A percentile compares a stretch with the other conserved stretches of the same genome.
These are phyloP conservation scores for Panagrolaimus sp. DNA, from an alignment of 1,140 invertebrate species.

Conservation along the genomic window DNA sequence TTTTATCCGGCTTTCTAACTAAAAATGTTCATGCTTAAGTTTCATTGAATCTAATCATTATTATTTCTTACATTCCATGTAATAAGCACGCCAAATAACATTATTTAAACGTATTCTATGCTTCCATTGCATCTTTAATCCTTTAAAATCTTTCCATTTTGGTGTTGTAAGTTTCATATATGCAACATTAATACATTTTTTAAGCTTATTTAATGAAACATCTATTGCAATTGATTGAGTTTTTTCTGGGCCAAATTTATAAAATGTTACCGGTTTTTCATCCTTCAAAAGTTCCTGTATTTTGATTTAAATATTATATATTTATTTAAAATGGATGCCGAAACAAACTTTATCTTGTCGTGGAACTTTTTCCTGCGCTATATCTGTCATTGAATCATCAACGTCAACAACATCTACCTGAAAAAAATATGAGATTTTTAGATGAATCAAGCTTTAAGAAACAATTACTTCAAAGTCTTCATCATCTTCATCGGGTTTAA, in stretches of 20 bases:
- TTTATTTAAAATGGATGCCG: conserved; percentile 3
- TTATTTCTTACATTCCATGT: conserved; percentile 88
- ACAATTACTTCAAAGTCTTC: conserved; percentile 52
- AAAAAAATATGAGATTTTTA: conserved; percentile 15
- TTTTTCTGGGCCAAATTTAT: conserved; percentile 56
- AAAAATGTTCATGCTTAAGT: conserved; percentile 15
- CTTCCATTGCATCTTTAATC: conserved; percentile 88
- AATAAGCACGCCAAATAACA: conserved; percentile 99
- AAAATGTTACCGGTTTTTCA: conserved; percentile 58
- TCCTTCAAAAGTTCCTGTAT: conserved; percentile 31
- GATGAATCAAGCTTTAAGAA: conserved; percentile 1
- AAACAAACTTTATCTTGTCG: conserved; percentile 22
- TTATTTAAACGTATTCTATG: conserved; percentile 98
- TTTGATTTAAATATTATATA: neutral
- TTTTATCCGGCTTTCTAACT: conserved; percentile 48
- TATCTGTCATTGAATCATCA: conserved; percentile 23
- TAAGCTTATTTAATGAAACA: conserved; percentile 56
- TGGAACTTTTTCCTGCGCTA: conserved; percentile 20
- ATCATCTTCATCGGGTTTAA: conserved; percentile 51
- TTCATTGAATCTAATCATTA: neutral
- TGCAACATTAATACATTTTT: conserved; percentile 57
- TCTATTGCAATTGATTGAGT: conserved; percentile 58
- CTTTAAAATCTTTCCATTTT: conserved; percentile 99
- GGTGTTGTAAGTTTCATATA: conserved; percentile 72
- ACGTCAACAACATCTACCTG: conserved; percentile 58